Evolutionary conservation across 2,113 vertebrate genomes (phyloP).

Genomic region (Tragelaphus buxtoni): DNA sequence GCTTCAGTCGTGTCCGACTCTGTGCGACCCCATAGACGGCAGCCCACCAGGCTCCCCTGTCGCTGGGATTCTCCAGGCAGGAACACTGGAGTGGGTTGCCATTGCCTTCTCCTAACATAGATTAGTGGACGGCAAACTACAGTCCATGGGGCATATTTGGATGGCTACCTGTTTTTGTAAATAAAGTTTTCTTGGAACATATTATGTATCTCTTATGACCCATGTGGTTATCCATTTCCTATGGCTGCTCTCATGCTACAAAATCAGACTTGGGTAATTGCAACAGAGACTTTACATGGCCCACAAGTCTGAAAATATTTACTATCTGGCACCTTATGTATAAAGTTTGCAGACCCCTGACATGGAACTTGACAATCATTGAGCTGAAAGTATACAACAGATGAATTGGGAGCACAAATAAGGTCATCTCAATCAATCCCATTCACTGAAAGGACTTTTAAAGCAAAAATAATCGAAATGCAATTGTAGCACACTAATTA

Average conservation of each 20-base stretch:
- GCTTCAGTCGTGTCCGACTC: too few species aligned
- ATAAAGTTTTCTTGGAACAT: background rate
- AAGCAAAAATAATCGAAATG: background rate
- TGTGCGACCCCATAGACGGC: too few species aligned
- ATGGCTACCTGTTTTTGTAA: background rate
- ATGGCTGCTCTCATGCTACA: background rate
- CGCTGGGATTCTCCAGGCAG: too few species aligned
- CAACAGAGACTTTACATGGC: background rate
- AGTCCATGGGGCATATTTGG: background rate
- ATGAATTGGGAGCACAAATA: background rate
- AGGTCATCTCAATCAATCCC: background rate
- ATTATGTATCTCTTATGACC: background rate
- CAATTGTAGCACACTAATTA: background rate
- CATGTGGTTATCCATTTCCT: background rate
- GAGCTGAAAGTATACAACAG: background rate
- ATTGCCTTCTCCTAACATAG: too few species aligned
- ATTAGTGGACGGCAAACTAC: background rate
- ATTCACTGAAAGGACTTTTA: background rate
- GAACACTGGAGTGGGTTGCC: too few species aligned
- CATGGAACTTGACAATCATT: background rate
- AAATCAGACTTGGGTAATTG: background rate
- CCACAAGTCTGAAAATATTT: background rate
- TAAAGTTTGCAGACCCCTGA: background rate
- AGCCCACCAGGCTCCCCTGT: too few species aligned
- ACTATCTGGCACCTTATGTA: background rate